Evolutionary conservation across 2,888 invertebrate species (phyloP), one percentile per base, ranked within the genome.

Genomic region (Tinea pellionella): DNA sequence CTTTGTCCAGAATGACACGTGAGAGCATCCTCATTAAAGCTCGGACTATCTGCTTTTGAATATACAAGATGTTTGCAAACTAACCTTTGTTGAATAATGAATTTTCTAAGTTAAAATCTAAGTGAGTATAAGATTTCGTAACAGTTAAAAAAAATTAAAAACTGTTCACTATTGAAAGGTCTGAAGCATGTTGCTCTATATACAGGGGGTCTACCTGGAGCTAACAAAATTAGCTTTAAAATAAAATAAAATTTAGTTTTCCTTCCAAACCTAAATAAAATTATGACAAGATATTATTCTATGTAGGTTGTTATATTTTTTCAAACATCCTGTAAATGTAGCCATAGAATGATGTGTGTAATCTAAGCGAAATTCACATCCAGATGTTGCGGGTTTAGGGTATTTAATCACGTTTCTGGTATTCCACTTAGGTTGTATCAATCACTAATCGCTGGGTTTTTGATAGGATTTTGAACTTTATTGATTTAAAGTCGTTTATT

Each of bases 11-110:
- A 29, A 59, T 47, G 47, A 59, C 59, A 24, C 29, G 59, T 59
- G 59, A 47, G 43, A 59, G 59, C 29, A 41, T 59, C 51, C 59
- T 59, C 59, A 59, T 59, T 59, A 59, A 47, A 16, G 18, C 41
- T 16, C 37, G 47, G 51, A 37, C 47, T 57, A n/a, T 12, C 24
- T 29, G 57, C 19, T 9, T 47, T 47, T 15, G n/a, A 9, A n/a
- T 47, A 47, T 47, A 47, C 8, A 47, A 15, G 13, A 15, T 16
- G 47, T 41, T 8, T n/a, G n/a, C n/a, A n/a, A n/a, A n/a, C n/a
- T n/a, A n/a, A n/a, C n/a, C n/a, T n/a, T n/a, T n/a, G n/a, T 42
- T 42, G 8, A 42, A 42, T n/a, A 42, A 9, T 13, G 16, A 47
- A 47, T 16, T 47, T 47, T 41, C 2, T 41, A 24, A n/a, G n/a